Percentiles rank a stretch among this genome's conserved stretches.
These are phyloP conservation scores for Chloroclysta siterata DNA, from an alignment of 2,888 invertebrate species.

Conservation along the genomic window DNA sequence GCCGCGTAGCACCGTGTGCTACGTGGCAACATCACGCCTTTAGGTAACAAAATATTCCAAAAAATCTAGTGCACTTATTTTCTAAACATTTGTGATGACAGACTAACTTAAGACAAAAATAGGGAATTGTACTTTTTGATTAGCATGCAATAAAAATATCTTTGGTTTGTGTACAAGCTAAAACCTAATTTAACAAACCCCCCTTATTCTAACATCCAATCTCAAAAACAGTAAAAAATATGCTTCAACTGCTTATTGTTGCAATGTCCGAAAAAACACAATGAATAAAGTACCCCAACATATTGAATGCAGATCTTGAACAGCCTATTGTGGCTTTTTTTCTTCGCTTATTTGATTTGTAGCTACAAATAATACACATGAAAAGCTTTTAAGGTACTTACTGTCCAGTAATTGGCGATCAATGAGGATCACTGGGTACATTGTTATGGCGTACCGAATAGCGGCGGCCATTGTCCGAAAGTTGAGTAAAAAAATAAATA, in stretches of 20 bases:
- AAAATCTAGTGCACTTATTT: not conserved
- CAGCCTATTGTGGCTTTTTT: constrained; percentile 70
- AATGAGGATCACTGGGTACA: constrained; percentile 85
- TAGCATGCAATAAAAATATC: constrained; percentile 8
- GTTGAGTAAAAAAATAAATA: constrained; percentile 62
- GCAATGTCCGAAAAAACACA: constrained; percentile 65
- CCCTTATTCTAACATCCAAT: constrained; percentile 53
- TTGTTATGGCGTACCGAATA: constrained; percentile 78
- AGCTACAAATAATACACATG: constrained; percentile 80
- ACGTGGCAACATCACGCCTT: constrained; percentile 15
- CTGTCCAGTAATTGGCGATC: constrained; percentile 85
- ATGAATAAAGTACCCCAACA: constrained; percentile 67
- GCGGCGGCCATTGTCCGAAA: constrained; percentile 69
- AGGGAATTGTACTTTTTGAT: not conserved
- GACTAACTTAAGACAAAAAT: not conserved
- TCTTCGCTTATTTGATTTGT: constrained; percentile 78
- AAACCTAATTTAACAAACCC: constrained; percentile 53
- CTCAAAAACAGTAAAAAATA: constrained; percentile 52
- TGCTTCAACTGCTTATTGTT: constrained; percentile 63
- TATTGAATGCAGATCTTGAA: constrained; percentile 74
- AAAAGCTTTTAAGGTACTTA: constrained; percentile 84
- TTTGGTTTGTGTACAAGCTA: not conserved
- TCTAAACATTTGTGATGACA: not conserved
- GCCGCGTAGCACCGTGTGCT: constrained; percentile 23
- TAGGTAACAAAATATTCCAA: not conserved